Percentiles rank a stretch among this genome's conserved stretches.
Conservation (phyloP, 2,113 vertebrate species). For the Myocastor coypus region DNA sequence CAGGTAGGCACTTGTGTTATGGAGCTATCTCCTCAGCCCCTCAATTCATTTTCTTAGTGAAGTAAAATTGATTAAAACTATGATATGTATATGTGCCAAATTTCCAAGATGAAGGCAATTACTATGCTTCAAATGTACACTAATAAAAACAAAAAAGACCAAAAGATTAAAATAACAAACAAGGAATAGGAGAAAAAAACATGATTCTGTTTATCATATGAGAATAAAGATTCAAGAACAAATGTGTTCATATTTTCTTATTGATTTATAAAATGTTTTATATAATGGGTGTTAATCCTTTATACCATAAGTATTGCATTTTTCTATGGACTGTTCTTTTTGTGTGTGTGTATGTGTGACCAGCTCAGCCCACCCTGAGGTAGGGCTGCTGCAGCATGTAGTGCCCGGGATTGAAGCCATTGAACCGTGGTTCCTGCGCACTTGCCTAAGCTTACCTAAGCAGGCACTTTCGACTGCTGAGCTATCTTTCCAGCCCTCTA, state of each 20-base stretch:
- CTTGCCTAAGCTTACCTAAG: too few relatives aligned
- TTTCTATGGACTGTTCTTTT: neutral
- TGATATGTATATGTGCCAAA: neutral
- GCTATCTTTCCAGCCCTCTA: neutral
- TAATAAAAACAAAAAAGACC: neutral
- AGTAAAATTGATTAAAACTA: neutral
- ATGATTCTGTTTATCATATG: neutral
- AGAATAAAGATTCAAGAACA: neutral
- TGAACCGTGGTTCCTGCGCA: too few relatives aligned
- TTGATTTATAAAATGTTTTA: constrained; percentile 4
- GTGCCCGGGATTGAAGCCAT: too few relatives aligned
- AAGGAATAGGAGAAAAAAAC: neutral
- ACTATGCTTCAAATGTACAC: neutral
- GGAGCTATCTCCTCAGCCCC: too few relatives aligned
- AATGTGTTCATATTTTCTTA: constrained; percentile 11
- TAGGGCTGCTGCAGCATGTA: too few relatives aligned
- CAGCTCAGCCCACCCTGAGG: too few relatives aligned
- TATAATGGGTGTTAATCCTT: neutral
- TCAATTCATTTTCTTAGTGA: neutral
- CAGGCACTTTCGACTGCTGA: too few relatives aligned
- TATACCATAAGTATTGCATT: neutral
- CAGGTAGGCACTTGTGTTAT: too few relatives aligned
- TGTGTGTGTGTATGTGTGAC: too few relatives aligned
- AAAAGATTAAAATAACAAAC: neutral
- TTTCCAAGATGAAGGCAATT: neutral